These are phyloP conservation scores for Deilephila porcellus DNA, from an alignment of 2,888 invertebrate species.

Conservation along the genomic window DNA sequence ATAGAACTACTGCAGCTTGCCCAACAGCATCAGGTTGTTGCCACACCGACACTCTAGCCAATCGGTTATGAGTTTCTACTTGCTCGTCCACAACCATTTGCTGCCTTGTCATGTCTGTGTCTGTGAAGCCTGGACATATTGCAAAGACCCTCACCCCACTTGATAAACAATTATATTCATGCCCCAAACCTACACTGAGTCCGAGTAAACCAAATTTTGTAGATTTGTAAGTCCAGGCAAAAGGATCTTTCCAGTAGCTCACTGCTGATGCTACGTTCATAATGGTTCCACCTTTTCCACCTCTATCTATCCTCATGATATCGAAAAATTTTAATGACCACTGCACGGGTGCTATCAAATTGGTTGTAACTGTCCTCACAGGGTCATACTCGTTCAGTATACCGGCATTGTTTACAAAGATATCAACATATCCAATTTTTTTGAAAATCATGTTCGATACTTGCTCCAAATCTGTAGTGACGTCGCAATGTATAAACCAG, in stretches of 20 bases:
- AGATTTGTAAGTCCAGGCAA: constrained; percentile 39
- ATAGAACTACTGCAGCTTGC: constrained; percentile 38
- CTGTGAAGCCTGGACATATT: constrained; percentile 78
- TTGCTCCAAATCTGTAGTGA: constrained; percentile 69
- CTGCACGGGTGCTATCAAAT: constrained; percentile 53
- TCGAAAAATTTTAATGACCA: constrained; percentile 79
- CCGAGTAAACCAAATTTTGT: constrained; percentile 73
- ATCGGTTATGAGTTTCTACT: constrained; percentile 33
- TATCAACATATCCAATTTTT: constrained; percentile 60
- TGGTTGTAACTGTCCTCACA: constrained; percentile 55
- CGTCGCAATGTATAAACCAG: constrained; percentile 76
- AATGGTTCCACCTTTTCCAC: constrained; percentile 84
- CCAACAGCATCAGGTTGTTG: constrained; percentile 45
- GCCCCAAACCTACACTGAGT: constrained; percentile 70
- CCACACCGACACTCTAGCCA: constrained; percentile 40
- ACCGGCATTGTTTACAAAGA: constrained; percentile 73
- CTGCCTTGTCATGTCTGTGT: constrained; percentile 54
- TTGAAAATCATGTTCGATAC: constrained; percentile 55
- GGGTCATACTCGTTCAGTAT: constrained; percentile 48
- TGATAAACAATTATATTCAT: constrained; percentile 64
- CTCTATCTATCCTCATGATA: constrained; percentile 80
- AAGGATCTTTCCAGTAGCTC: constrained; percentile 53
- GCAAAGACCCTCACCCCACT: constrained; percentile 76
- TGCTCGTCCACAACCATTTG: constrained; percentile 31
- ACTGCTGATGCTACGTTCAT: constrained; percentile 86